Evolutionary conservation across 1,140 invertebrate genomes (phyloP), one percentile per base, ranked within the genome.

Genomic region (Schlechtendalia chinensis): DNA sequence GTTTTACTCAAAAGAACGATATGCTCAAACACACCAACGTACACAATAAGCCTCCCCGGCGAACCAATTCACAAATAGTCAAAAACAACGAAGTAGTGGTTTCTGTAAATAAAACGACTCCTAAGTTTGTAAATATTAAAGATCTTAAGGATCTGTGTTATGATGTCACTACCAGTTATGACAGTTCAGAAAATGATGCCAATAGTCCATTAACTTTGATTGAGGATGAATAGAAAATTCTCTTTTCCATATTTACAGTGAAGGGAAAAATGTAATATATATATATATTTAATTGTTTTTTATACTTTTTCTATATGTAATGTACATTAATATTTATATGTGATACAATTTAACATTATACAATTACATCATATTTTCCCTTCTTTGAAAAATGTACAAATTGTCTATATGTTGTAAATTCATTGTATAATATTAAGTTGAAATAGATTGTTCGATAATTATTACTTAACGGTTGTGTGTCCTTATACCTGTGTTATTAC

Each of bases 1-100:
- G 77, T 12, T 89, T 89, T 83, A 85, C 86, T 1, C 86, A 86
- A 74, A 86, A 86, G 77, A 85, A 85, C 67, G 85, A 86, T 27
- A 85, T 87, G 85, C 71, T 85, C 1, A 86, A 86, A 56, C 87
- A 88, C 67, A 83, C 82, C 5, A 85, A 84, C 71, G 85, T 83
- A 0, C 87, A 87, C n/a, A 69, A 80, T 81, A 77, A 27, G 56
- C 79, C 59, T 24, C 71, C 47, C 1, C 58, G 75, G 24, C 22
- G 58, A 8, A 29, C 12, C 12, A 79, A 59, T 29, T 19, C 58
- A 19, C 75, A 63, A 27, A 47, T 79, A 6, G 47, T 72, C 1
- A 72, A 79, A 29, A 61, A 47, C 24, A 50, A 47, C 14, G 75
- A 79, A 5, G 11, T 63, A 27, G 24, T 63, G 17, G 24, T 63